Conservation (phyloP, 2,797 vertebrate species). For the Leucoraja ocellata region DNA sequence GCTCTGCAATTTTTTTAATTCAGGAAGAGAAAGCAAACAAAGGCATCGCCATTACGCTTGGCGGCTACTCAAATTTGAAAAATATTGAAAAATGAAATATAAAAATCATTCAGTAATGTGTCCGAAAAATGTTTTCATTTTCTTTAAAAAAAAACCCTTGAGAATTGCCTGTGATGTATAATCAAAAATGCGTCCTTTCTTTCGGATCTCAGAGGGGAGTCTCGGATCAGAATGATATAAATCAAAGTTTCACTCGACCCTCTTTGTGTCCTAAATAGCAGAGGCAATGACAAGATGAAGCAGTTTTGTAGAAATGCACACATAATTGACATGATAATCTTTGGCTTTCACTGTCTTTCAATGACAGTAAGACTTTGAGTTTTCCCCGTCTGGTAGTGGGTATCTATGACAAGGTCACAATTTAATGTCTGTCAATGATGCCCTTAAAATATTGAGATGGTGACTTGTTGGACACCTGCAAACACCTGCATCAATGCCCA, state of each 20-base stretch:
- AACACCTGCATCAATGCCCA: too few species aligned
- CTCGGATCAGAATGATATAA: not conserved
- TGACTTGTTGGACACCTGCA: too few species aligned
- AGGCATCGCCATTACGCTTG: not conserved
- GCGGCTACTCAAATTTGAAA: not conserved
- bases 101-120: not conserved
- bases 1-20: not conserved
- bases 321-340: not conserved
- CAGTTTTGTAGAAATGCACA: too few species aligned
- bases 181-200: not conserved
- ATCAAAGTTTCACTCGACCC: not conserved
- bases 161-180: not conserved
- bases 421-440: too few species aligned
- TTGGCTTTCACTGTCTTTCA: not conserved
- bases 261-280: not conserved
- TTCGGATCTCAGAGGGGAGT: not conserved
- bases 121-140: not conserved
- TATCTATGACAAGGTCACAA: too few species aligned
- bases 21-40: not conserved
- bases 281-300: not conserved
- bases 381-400: too few species aligned
- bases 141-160: not conserved
- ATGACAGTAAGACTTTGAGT: too few species aligned
- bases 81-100: not conserved
- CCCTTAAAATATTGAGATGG: too few species aligned